Conservation (phyloP, 2,888 invertebrate genomes). For the Autographa pulchrina region DNA sequence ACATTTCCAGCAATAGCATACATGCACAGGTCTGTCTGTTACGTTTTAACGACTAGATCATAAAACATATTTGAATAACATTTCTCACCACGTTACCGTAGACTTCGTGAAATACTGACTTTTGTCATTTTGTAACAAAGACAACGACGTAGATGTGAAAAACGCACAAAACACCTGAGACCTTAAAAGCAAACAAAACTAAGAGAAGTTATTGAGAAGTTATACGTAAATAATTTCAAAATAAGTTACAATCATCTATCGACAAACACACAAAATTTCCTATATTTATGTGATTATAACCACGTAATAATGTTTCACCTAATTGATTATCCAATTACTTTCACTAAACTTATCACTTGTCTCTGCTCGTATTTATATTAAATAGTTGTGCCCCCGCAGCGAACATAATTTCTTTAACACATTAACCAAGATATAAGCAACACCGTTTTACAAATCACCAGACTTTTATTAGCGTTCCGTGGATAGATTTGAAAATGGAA, state of each 20-base stretch:
- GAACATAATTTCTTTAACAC: constrained; percentile 33
- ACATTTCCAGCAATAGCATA: too few relatives aligned
- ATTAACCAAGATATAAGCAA: constrained; percentile 35
- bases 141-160: too few relatives aligned
- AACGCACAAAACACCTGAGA: too few relatives aligned
- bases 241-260: background rate
- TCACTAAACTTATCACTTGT: constrained; percentile 2
- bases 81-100: too few relatives aligned
- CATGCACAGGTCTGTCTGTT: too few relatives aligned
- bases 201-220: too few relatives aligned
- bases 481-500: constrained; percentile 25
- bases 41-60: too few relatives aligned
- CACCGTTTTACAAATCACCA: constrained; percentile 42
- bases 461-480: constrained; percentile 19
- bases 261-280: background rate
- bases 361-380: constrained; percentile 19
- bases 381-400: constrained; percentile 29
- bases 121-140: too few relatives aligned
- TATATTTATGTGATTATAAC: background rate
- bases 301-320: background rate
- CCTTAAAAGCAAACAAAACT: too few relatives aligned
- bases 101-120: too few relatives aligned
- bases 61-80: too few relatives aligned
- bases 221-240: too few relatives aligned
- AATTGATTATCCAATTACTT: constrained; percentile 17